These are phyloP conservation scores for Laodelphax striatellus DNA, from an alignment of 1,140 invertebrate species.

Conservation along the genomic window DNA sequence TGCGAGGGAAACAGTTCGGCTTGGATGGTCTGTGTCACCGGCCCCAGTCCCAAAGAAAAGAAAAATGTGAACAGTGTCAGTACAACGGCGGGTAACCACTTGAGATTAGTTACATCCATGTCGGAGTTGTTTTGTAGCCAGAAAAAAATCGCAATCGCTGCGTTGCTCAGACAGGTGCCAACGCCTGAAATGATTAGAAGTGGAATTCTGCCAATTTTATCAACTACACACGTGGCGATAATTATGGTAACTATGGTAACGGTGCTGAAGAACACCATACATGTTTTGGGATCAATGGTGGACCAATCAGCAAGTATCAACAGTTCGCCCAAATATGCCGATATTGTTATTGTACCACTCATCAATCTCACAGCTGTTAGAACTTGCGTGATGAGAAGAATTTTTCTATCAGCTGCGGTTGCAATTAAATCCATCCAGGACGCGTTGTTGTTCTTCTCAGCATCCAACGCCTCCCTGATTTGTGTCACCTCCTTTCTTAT, in stretches of 20 bases:
- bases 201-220: not conserved
- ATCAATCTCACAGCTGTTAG: conserved; percentile 20
- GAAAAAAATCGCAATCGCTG: not conserved
- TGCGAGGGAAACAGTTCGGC: conserved; percentile 18
- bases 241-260: not conserved
- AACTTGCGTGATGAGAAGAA: conserved; percentile 16
- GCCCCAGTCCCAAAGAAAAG: conserved; percentile 17
- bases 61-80: conserved; percentile 13
- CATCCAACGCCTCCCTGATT: conserved; percentile 15
- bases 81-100: conserved; percentile 12
- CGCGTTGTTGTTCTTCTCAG: conserved; percentile 18
- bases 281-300: not conserved
- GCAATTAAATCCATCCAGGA: conserved; percentile 18
- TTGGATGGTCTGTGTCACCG: conserved; percentile 17
- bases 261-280: not conserved
- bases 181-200: not conserved
- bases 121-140: not conserved
- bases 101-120: not conserved
- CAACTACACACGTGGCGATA: not conserved
- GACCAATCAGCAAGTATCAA: not conserved
- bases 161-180: not conserved
- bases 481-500: conserved; percentile 17
- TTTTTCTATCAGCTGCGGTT: conserved; percentile 14
- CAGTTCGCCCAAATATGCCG: conserved; percentile 16
- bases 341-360: conserved; percentile 20